Conservation (phyloP, 2,888 invertebrate species). For the Morpho deidamia region DNA sequence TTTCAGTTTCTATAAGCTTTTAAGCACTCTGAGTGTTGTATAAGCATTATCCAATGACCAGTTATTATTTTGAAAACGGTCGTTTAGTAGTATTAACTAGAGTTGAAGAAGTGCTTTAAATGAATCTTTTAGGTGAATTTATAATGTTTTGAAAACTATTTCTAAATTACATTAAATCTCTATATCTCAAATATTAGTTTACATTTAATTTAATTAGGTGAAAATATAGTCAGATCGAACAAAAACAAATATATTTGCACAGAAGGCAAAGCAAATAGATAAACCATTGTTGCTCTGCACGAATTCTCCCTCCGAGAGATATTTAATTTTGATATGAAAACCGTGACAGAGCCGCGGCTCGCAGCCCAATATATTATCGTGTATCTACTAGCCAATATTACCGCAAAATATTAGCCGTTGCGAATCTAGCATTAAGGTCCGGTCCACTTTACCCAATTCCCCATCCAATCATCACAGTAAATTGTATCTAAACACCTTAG, state of each 20-base stretch:
- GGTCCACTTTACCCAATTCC: slow-evolving; percentile 37
- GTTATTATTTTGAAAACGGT: too few relatives aligned
- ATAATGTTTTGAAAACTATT: too few relatives aligned
- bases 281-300: slow-evolving; percentile 21
- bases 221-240: slow-evolving; percentile 6
- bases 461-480: slow-evolving; percentile 10
- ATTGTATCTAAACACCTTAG: slow-evolving; percentile 21
- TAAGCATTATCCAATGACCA: too few relatives aligned
- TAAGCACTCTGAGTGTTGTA: too few relatives aligned
- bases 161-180: too few relatives aligned
- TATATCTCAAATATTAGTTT: too few relatives aligned
- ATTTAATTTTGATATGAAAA: slow-evolving; percentile 75
- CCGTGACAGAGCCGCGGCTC: slow-evolving; percentile 48
- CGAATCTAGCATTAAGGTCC: slow-evolving; percentile 61
- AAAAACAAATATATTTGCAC: slow-evolving; percentile 17
- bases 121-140: too few relatives aligned
- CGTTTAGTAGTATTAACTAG: too few relatives aligned
- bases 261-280: slow-evolving; percentile 25
- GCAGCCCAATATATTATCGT: slow-evolving; percentile 66
- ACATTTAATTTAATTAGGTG: too few relatives aligned
- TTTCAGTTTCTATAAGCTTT: too few relatives aligned
- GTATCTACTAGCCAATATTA: slow-evolving; percentile 67
- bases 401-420: slow-evolving; percentile 71
- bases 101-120: too few relatives aligned
- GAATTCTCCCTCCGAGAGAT: slow-evolving; percentile 45